Percentiles rank a stretch among this genome's conserved stretches.
Evolutionary conservation across 2,888 invertebrate species (phyloP).

Genomic region (Amiota communis): DNA sequence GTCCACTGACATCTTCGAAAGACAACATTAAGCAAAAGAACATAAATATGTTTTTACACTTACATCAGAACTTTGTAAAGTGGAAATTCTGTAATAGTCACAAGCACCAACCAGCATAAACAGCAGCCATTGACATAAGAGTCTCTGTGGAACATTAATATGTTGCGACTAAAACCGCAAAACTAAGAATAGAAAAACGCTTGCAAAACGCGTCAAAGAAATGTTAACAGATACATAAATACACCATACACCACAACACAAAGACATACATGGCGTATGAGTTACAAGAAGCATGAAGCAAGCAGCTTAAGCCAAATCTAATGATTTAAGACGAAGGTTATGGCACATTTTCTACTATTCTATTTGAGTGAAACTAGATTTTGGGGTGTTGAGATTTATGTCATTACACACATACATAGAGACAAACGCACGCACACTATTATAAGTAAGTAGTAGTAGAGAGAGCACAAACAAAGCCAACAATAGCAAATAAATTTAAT

Average conservation of each 20-base stretch:
- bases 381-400: conserved; percentile 2
- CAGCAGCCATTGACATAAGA: no score
- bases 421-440: neutral
- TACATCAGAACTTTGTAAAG: no score
- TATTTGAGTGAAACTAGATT: neutral
- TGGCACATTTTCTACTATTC: neutral
- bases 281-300: no score
- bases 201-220: neutral
- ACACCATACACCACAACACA: neutral
- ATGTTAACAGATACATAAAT: neutral
- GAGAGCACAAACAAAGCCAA: conserved; percentile 18
- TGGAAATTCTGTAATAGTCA: no score
- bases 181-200: no score
- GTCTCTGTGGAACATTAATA: neutral
- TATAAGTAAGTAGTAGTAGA: neutral
- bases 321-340: no score
- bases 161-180: neutral
- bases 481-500: conserved; percentile 58
- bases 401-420: neutral
- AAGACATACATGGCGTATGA: no score
- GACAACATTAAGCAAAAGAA: no score
- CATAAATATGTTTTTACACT: no score
- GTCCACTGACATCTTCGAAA: no score
- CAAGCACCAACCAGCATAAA: no score
- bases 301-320: no score